Evolutionary conservation across 2,113 vertebrate species (phyloP).

Genomic region (Fukomys damarensis): DNA sequence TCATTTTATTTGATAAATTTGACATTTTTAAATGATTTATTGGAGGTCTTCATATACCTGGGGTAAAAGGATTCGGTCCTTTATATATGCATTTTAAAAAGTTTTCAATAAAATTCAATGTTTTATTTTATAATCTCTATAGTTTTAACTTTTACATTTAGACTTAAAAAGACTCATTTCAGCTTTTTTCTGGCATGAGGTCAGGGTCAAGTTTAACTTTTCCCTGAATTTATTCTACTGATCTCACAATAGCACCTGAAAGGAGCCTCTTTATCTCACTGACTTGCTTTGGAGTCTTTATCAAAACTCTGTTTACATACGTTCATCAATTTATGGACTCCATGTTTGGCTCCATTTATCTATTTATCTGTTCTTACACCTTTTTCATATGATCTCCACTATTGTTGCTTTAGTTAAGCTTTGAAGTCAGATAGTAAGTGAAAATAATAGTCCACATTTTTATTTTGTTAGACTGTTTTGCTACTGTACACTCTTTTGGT

Average conservation of each 20-base stretch:
- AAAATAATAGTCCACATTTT: neutral
- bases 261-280: neutral
- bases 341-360: neutral
- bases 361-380: neutral
- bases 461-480: neutral
- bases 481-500: neutral
- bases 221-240: neutral
- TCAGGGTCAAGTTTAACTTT: neutral
- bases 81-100: neutral
- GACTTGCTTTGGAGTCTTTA: neutral
- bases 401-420: neutral
- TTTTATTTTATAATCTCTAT: neutral
- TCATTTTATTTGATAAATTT: neutral
- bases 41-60: neutral
- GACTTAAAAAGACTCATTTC: neutral
- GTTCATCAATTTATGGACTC: neutral
- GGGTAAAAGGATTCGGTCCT: neutral
- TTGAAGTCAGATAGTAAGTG: neutral
- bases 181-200: neutral
- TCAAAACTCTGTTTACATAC: neutral
- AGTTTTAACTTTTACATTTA: neutral
- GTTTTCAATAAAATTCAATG: neutral
- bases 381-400: neutral
- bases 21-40: neutral
- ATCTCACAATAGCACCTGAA: neutral